These are phyloP conservation scores for Pseudopodoces humilis DNA, from an alignment of 2,113 vertebrate species.

Conservation along the genomic window DNA sequence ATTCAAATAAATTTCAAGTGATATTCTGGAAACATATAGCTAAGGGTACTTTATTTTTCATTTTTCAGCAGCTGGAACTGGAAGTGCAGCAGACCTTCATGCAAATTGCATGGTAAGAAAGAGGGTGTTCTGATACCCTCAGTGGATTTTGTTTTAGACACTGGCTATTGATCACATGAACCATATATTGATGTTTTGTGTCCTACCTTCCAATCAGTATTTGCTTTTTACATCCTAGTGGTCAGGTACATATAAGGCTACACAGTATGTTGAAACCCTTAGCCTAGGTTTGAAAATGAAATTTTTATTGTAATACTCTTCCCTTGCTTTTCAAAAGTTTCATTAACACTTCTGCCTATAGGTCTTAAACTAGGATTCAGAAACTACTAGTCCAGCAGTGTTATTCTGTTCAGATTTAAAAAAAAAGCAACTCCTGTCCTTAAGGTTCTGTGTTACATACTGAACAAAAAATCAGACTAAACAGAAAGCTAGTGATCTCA, in stretches of 20 bases:
- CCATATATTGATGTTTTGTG: neutral
- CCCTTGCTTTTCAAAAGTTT: neutral
- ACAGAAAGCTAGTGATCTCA: neutral
- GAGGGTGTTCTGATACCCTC: neutral
- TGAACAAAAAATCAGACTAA: neutral
- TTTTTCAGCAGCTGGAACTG: neutral
- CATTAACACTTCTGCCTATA: neutral
- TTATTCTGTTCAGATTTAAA: neutral
- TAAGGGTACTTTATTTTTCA: neutral
- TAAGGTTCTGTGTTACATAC: neutral
- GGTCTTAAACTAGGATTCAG: neutral
- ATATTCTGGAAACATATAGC: neutral
- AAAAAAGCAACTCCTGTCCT: neutral
- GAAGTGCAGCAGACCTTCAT: neutral
- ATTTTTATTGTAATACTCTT: neutral
- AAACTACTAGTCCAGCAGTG: neutral
- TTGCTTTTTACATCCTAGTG: neutral
- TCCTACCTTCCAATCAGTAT: neutral
- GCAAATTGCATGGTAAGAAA: neutral
- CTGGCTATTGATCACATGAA: neutral
- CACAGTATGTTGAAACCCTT: neutral
- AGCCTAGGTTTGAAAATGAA: neutral
- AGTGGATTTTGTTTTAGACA: neutral
- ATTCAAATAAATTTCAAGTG: neutral
- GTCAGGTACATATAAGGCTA: neutral